Evolutionary conservation across 2,888 invertebrate species (phyloP), one percentile per base, ranked within the genome.

Genomic region (Sarcophaga rosellei): DNA sequence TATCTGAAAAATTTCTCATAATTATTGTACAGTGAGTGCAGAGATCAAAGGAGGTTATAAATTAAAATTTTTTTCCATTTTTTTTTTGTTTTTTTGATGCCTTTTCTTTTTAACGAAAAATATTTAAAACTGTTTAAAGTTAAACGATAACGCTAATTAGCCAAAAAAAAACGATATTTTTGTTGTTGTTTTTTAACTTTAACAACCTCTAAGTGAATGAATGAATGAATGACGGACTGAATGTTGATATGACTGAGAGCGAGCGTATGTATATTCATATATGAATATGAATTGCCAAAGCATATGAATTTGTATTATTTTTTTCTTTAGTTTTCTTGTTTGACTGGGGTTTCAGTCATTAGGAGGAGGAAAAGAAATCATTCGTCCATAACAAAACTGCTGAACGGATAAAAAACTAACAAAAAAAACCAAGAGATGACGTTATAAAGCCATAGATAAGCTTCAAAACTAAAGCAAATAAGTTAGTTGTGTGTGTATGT

Each of bases 81-180:
- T 35, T 8, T 35, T 35, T 0, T 35, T 6, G 35, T 35, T 8
- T 35, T 35, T 0, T 35, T 6, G 35, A 6, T 35, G 35, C 10
- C 35, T 35, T 35, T 35, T 35, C 35, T 35, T 73, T 80, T 66
- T 35, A 81, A 65, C 57, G 20, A 70, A 65, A 74, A 68, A 76
- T 76, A 75, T 82, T 76, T 70, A 61, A 75, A 81, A 81, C 72
- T 81, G 57, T 72, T 83, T 74, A 83, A 81, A 68, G 65, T 84
- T 72, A 84, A 85, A 84, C 87, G 88, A 87, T 88, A 88, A 87
- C 85, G 77, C 87, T 88, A 88, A 88, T 88, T 88, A 88, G 85
- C 69, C 79, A 84, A 81, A 85, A 88, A 81, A 65, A 35, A 74
- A 45, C 53, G n/a, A 68, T 61, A 12, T 53, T 53, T 53, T 53